Percentiles rank a stretch among this genome's conserved stretches.
phyloP scores from a whole-genome alignment of 2,797 vertebrate species.

The Etheostoma perlongum region DNA sequence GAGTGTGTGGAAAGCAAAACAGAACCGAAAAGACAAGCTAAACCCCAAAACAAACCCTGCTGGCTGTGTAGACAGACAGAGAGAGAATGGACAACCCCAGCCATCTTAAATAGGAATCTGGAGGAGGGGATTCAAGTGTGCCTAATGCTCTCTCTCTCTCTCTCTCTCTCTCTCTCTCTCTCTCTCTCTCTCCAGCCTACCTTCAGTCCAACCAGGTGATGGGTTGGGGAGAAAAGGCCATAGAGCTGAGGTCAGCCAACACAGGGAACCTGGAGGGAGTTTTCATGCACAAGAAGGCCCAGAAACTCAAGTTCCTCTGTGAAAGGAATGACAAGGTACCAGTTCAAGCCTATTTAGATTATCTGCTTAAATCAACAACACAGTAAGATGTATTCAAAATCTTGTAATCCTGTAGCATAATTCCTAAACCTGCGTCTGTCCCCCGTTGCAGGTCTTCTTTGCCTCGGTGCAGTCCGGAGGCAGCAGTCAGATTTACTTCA shows the following conservation, averaged over 20 bases:
- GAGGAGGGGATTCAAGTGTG: too few species aligned
- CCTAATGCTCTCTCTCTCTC: too few species aligned
- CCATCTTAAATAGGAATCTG: too few species aligned
- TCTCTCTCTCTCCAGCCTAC: conserved; percentile 83
- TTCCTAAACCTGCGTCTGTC: neutral
- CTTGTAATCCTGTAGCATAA: neutral
- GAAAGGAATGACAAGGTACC: conserved; percentile 95
- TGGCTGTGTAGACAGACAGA: too few species aligned
- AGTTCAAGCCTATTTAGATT: neutral
- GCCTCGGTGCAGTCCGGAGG: conserved; percentile 92
- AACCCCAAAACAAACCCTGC: too few species aligned
- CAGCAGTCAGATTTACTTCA: conserved; percentile 97
- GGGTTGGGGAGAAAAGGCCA: conserved; percentile 96
- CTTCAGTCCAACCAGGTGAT: conserved; percentile 95
- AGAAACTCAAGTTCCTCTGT: conserved; percentile 96
- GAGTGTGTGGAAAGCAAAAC: too few species aligned
- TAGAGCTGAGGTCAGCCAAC: conserved; percentile 91
- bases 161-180: neutral
- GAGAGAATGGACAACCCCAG: too few species aligned
- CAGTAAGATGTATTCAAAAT: neutral
- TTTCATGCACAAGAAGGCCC: conserved; percentile 96
- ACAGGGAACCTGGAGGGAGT: conserved; percentile 92
- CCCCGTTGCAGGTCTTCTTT: conserved; percentile 91
- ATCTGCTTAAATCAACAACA: neutral
- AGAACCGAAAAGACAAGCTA: too few species aligned